Percentiles rank a stretch among this genome's conserved stretches.
phyloP scores from a whole-genome alignment of 2,113 vertebrate species.

The Tylochromis polylepis region DNA sequence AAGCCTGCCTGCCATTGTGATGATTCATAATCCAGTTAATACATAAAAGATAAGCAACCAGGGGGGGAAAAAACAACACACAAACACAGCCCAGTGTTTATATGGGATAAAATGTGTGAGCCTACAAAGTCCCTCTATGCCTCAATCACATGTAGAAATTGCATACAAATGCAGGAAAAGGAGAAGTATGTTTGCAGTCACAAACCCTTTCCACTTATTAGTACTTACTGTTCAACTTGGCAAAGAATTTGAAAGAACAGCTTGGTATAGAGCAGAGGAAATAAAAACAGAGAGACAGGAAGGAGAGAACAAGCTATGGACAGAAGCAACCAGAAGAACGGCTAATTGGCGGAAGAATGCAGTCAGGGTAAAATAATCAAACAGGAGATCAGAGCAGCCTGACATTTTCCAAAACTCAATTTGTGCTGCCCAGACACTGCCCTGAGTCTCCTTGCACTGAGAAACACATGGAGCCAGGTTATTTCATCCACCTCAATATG shows the following conservation, averaged over 20 bases:
- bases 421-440: slow-evolving; percentile 40
- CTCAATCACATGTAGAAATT: neutral
- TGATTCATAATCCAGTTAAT: slow-evolving; percentile 24
- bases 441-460: neutral
- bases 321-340: neutral
- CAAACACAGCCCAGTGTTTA: neutral
- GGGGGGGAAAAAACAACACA: neutral
- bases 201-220: neutral
- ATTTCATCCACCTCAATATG: neutral
- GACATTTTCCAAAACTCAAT: slow-evolving; percentile 65
- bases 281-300: neutral
- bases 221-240: neutral
- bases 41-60: neutral
- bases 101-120: neutral
- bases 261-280: neutral
- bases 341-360: slow-evolving; percentile 45
- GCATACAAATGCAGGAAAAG: neutral
- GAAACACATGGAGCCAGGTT: slow-evolving; percentile 12
- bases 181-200: neutral
- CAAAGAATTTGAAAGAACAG: neutral
- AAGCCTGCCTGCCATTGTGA: neutral
- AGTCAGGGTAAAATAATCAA: slow-evolving; percentile 49
- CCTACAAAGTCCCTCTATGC: neutral
- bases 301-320: neutral
- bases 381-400: slow-evolving; percentile 18